These are phyloP conservation scores for Sylvia atricapilla DNA, from an alignment of 2,113 vertebrate genomes.

Conservation along the genomic window DNA sequence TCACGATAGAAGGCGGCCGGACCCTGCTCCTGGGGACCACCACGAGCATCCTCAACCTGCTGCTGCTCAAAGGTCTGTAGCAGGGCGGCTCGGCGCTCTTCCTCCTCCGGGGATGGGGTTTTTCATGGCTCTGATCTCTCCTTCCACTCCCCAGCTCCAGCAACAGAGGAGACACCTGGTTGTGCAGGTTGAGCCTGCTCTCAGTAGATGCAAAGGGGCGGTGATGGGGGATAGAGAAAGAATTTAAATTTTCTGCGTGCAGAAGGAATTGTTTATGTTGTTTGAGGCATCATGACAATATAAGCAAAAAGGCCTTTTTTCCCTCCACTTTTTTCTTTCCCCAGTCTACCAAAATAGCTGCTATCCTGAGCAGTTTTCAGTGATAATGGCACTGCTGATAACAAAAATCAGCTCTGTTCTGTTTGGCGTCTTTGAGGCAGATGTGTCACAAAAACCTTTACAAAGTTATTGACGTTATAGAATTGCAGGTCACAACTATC, in stretches of 20 bases:
- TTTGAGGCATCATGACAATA: background rate
- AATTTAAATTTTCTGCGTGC: background rate
- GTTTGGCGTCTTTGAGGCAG: background rate
- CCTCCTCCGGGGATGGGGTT: background rate
- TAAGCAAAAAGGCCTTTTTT: background rate
- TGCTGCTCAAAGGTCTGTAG: slow-evolving; percentile 74
- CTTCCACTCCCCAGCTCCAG: background rate
- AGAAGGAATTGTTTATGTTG: background rate
- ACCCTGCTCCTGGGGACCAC: slow-evolving; percentile 60
- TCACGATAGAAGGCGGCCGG: slow-evolving; percentile 71
- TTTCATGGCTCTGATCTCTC: background rate
- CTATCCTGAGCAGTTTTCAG: background rate
- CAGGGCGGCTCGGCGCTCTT: background rate
- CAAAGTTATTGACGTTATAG: background rate
- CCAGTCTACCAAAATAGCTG: background rate
- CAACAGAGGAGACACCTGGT: background rate
- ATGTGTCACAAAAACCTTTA: background rate
- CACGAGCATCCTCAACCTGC: slow-evolving; percentile 59
- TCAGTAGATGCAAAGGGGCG: fast-evolving
- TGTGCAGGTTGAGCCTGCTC: background rate
- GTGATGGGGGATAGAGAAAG: background rate
- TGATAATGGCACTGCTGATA: background rate
- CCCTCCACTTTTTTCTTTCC: fast-evolving
- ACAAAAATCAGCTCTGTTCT: background rate
- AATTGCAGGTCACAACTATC: background rate